These are phyloP conservation scores for Watsonalla cultraria DNA, from an alignment of 2,888 invertebrate species.

Conservation along the genomic window DNA sequence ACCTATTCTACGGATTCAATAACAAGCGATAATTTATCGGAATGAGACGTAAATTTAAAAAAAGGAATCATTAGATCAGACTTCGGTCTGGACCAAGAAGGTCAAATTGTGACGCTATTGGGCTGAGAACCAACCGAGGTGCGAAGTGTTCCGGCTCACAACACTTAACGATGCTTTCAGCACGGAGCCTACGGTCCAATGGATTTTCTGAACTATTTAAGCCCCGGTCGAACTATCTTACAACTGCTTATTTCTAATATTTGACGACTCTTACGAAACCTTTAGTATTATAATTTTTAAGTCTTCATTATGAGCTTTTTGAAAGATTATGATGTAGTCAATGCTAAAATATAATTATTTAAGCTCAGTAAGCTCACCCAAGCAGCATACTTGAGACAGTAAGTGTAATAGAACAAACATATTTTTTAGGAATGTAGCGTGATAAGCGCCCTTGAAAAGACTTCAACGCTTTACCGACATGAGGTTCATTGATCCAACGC, in stretches of 20 bases:
- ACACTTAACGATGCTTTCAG: background rate
- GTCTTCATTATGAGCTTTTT: too few species aligned
- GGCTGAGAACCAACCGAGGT: background rate
- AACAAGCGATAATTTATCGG: constrained; percentile 7
- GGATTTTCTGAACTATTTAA: constrained; percentile 46
- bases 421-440: constrained; percentile 45
- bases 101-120: background rate
- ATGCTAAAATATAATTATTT: too few species aligned
- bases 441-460: constrained; percentile 73
- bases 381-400: constrained; percentile 10
- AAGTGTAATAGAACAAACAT: constrained; percentile 8
- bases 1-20: constrained; percentile 9
- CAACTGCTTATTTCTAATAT: constrained; percentile 47
- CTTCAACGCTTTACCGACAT: constrained; percentile 66
- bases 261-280: too few species aligned
- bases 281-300: constrained; percentile 12
- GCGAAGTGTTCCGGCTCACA: background rate
- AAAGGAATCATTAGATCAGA: background rate
- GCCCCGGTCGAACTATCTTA: constrained; percentile 28
- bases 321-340: too few species aligned
- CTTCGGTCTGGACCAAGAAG: background rate
- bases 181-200: constrained; percentile 1
- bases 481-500: constrained; percentile 56
- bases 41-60: constrained; percentile 1
- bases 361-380: background rate